Evolutionary conservation across 2,888 invertebrate genomes (phyloP), one percentile per base, ranked within the genome.

Genomic region (Limulus polyphemus): DNA sequence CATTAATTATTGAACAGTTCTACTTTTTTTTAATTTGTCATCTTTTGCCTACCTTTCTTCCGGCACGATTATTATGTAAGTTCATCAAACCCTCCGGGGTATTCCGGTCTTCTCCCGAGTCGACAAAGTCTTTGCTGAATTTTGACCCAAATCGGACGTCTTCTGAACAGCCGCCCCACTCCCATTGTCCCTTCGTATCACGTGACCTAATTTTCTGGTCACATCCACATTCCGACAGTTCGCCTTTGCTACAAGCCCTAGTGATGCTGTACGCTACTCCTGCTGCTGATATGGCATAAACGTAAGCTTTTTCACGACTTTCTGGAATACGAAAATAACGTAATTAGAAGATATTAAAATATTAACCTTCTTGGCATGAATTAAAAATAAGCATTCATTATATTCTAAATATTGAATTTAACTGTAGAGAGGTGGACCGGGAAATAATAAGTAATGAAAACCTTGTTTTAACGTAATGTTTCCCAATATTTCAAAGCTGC

Each of bases 101-200:
- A 62, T 82, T 82, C 59, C 81, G 81, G 71, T 85, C 84, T 78
- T 92, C 91, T 70, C 83, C 83, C 1, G 87, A 82, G 73, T 93
- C 92, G 50, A 90, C 84, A 77, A 92, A 92, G 68, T 90, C 87
- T 71, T 86, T 83, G 73, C 90, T 89, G 57, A 65, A 67, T 56
- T 75, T 77, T 84, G 69, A 65, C 11, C 70, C 70, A 57, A 67
- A 70, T 47, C 61, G 61, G 61, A 70, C 65, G 59, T 70, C 87
- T 81, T 92, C 91, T 50, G 91, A 92, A 77, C 93, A 93, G 0
- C 92, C 92, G 64, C 92, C 91, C 93, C 93, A 93, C 76, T 91
- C 88, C 71, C 77, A 78, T 54, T 75, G 70, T 9, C 85, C 82
- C 47, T 85, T 83, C n/a, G 84, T 84, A 69, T 84, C 83, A 70